Evolutionary conservation across 2,797 vertebrate species (phyloP), one percentile per base, ranked within the genome.

Genomic region (Anas georgica): DNA sequence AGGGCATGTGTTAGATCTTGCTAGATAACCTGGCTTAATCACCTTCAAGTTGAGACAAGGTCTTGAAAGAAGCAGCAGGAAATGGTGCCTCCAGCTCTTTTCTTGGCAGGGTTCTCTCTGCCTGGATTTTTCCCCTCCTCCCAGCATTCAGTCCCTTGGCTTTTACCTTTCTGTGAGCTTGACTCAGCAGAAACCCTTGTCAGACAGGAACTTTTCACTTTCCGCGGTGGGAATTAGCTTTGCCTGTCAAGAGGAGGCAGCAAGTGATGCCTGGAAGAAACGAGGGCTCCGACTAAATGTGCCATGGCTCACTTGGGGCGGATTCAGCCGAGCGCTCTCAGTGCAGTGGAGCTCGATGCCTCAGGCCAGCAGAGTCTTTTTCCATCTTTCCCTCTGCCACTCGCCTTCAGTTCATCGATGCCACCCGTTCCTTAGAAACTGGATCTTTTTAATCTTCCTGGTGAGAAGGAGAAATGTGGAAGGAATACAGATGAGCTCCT

Each of bases 401-500:
- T 41, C 48, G 60, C 60, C 58, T 85, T 52, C 50, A 17, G 29
- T 58, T 93, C 25, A 1, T 0, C 78, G 62, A 67, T 58, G 63
- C 91, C 77, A 59, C 91, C 84, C 82, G 70, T 52, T 92, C 45
- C 73, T 75, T 83, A 64, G 69, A 77, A 64, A 63, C 45, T 15
- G 35, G 28, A 7, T 50, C 68, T 17, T 69, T 75, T 48, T 7
- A 73, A 64, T 89, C 76, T 77, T 83, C 62, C 79, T 95, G 68
- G 37, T 75, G 76, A 86, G 79, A 90, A 58, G 62, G 28, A 85
- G 85, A 73, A 54, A 29, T 48, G 90, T 45, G 82, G 43, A 21
- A 86, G 88, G 91, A 94, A 96, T 91, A 94, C 90, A 29, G 67
- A 95, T 90, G 31, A 94, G 81, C 80, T 88, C 11, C 83, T 93